Evolutionary conservation across 2,888 invertebrate species (phyloP), one percentile per base, ranked within the genome.

Genomic region (Iselma pallidipennis): DNA sequence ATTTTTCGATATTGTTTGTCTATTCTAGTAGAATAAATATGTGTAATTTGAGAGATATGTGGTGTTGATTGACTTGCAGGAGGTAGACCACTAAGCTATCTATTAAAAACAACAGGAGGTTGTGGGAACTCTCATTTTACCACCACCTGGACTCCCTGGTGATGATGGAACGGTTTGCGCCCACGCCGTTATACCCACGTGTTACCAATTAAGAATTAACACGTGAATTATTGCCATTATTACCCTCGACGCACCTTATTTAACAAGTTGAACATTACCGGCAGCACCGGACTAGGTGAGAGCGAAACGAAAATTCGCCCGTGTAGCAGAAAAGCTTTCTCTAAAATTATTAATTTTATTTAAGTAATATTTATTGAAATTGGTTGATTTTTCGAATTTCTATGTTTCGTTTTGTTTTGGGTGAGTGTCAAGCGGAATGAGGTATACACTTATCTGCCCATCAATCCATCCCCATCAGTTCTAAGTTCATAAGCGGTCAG

Each of bases 51-150:
- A 72, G 70, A 70, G 73, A 70, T 9, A 16, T 21, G 10, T 19
- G 9, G 42, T 42, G 42, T 42, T 75, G 73, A 72, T 66, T 74
- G 71, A 73, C 62, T 62, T 58, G 70, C 76, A 75, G 77, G 77
- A 76, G 78, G 77, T 76, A 76, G 73, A 80, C 75, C 76, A 76
- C 75, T 73, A 71, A 71, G 78, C 75, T 73, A 79, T 80, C 78
- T 75, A 79, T 79, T 74, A 76, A 76, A 64, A 71, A 65, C 74
- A 68, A 65, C 71, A 69, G 76, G 77, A 74, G 70, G 70, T 71
- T 76, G 75, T 76, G 76, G 74, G 78, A 78, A 75, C 70, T 69
- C 71, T 73, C 72, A 73, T 73, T 72, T 75, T 73, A 76, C 71
- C 75, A 72, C 75, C 77, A 78, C 77, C 78, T 78, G 78, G 78